phyloP scores from a whole-genome alignment of 1,140 invertebrate genomes.

The Dufourea novaeangliae region DNA sequence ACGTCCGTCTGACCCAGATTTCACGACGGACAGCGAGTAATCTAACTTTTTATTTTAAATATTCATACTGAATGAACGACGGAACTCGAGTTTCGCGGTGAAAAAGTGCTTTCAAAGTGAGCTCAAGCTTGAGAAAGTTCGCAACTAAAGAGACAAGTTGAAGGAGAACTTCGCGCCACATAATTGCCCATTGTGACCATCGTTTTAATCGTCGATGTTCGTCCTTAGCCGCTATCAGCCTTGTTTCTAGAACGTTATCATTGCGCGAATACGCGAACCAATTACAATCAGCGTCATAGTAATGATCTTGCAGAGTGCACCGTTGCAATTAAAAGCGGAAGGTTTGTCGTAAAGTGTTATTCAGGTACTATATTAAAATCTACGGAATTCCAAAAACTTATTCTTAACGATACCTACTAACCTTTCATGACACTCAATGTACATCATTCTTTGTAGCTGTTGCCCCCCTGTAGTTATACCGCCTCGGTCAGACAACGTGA shows the following conservation, averaged over 20 bases:
- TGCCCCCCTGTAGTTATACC: no score
- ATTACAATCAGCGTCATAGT: constrained; percentile 8
- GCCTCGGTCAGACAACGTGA: no score
- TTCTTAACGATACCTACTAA: no score
- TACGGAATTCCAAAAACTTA: no score
- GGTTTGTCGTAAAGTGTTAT: no score
- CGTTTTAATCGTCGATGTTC: not conserved
- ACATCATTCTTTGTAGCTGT: no score
- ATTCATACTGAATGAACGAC: not conserved
- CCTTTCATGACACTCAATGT: no score
- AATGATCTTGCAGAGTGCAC: not conserved
- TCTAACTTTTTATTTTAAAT: constrained; percentile 20
- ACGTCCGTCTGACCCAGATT: constrained; percentile 8
- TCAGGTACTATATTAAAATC: no score
- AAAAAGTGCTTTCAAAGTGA: not conserved
- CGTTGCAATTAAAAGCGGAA: not conserved
- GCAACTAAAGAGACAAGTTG: not conserved
- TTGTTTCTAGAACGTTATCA: constrained; percentile 15
- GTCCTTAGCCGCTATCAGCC: not conserved
- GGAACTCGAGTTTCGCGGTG: not conserved
- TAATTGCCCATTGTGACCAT: constrained; percentile 38
- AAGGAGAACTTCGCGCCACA: no score
- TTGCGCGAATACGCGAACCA: constrained; percentile 12
- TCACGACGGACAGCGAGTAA: constrained; percentile 11
- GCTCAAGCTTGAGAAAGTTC: not conserved